phyloP scores from a whole-genome alignment of 2,888 invertebrate genomes.

The Tridacna gigas region DNA sequence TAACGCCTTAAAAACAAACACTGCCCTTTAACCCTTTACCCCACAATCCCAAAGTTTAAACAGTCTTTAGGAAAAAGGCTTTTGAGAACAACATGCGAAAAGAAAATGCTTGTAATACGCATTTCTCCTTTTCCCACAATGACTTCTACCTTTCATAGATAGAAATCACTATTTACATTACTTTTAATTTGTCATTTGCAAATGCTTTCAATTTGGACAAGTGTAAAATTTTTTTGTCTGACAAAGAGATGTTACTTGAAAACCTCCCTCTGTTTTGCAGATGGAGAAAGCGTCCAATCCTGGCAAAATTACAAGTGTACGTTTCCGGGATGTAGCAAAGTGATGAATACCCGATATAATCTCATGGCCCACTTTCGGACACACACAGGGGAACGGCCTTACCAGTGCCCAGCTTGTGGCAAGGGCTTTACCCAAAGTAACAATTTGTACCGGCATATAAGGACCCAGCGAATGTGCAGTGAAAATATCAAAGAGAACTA shows the following conservation, averaged over 20 bases:
- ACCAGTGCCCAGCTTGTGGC: constrained; percentile 27
- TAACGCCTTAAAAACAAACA: too few relatives aligned
- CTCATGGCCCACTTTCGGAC: constrained; percentile 28
- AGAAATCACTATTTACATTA: too few relatives aligned
- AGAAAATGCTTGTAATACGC: too few relatives aligned
- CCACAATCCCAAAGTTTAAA: too few relatives aligned
- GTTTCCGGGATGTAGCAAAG: constrained; percentile 32
- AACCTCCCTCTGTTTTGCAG: constrained; percentile 5
- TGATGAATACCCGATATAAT: constrained; percentile 14
- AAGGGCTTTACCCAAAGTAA: constrained; percentile 42
- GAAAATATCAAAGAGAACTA: too few relatives aligned
- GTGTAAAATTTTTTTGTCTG: background rate
- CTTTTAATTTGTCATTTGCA: too few relatives aligned
- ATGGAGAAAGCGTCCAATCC: background rate
- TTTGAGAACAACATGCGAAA: too few relatives aligned
- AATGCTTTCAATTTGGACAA: too few relatives aligned
- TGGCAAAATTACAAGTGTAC: background rate
- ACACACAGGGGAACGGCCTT: constrained; percentile 38
- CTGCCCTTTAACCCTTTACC: too few relatives aligned
- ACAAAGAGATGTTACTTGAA: background rate
- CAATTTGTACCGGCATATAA: constrained; percentile 39
- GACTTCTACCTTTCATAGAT: too few relatives aligned
- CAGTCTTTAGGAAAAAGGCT: too few relatives aligned
- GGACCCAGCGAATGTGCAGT: background rate
- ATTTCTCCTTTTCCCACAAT: too few relatives aligned